Percentiles rank a stretch among this genome's conserved stretches.
Evolutionary conservation across 2,888 invertebrate species (phyloP).

Genomic region (Trachelus stipa): DNA sequence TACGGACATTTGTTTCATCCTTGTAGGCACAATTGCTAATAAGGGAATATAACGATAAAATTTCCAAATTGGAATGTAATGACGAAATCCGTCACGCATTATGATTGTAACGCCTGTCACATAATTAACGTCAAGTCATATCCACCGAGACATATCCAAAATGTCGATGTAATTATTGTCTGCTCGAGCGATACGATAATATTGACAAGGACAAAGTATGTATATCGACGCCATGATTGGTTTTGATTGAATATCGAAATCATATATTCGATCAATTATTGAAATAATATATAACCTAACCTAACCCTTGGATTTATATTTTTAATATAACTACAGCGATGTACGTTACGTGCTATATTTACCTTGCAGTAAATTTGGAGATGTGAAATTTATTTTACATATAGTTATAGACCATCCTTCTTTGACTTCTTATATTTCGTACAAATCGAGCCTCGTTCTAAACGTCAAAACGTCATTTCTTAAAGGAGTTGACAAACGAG

Average conservation of each 20-base stretch:
- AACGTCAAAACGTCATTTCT: background rate
- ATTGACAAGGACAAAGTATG: constrained; percentile 41
- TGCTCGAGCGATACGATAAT: constrained; percentile 24
- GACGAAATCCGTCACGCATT: background rate
- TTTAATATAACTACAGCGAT: background rate
- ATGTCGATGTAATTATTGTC: constrained; percentile 48
- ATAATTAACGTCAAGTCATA: constrained; percentile 21
- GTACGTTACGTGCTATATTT: background rate
- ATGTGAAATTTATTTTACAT: background rate
- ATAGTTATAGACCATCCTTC: background rate
- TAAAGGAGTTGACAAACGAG: constrained; percentile 4
- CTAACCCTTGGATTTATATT: background rate
- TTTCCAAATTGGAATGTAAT: too few species aligned
- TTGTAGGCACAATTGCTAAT: background rate
- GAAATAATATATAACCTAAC: background rate
- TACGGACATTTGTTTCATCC: background rate
- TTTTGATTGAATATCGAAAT: constrained; percentile 33
- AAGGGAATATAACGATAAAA: background rate
- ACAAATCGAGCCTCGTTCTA: background rate
- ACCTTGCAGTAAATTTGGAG: background rate
- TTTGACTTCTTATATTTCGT: background rate
- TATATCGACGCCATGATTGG: constrained; percentile 31
- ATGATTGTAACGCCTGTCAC: constrained; percentile 22
- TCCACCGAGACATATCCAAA: constrained; percentile 39
- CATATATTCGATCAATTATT: constrained; percentile 22